phyloP scores from a whole-genome alignment of 2,888 invertebrate genomes.

The Eupithecia centaureata region DNA sequence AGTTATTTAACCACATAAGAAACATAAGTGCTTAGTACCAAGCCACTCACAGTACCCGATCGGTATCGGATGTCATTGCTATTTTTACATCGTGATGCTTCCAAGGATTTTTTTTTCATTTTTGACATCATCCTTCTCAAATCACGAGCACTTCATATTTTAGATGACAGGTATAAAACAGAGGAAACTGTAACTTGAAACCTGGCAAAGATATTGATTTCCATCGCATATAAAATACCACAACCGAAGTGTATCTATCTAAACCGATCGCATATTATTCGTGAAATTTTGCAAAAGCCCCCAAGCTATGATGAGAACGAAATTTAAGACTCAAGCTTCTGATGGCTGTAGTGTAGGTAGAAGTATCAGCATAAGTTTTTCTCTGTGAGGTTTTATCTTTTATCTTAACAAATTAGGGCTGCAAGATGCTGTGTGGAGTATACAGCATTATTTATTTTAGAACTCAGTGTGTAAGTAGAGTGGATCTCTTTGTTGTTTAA shows the following conservation, averaged over 20 bases:
- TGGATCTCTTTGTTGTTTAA: not conserved
- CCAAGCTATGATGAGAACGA: not conserved
- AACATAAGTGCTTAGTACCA: not conserved
- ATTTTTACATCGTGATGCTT: slow-evolving; percentile 19
- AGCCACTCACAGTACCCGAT: not conserved
- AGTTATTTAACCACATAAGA: not conserved
- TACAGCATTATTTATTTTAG: not conserved
- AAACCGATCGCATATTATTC: slow-evolving; percentile 10
- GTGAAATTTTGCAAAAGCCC: slow-evolving; percentile 1
- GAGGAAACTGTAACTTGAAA: slow-evolving; percentile 24
- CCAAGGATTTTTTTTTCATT: slow-evolving; percentile 14
- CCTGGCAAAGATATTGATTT: slow-evolving; percentile 21
- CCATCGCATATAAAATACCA: slow-evolving; percentile 5
- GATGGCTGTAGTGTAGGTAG: not conserved
- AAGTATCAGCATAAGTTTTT: not conserved
- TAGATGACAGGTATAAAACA: slow-evolving; percentile 14
- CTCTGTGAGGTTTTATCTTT: not conserved
- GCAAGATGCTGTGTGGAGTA: not conserved
- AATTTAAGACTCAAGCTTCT: not conserved
- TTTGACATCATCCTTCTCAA: slow-evolving; percentile 20
- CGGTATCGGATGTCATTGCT: slow-evolving; percentile 18
- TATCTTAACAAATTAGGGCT: not conserved
- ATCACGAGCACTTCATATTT: slow-evolving; percentile 13
- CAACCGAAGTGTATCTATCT: slow-evolving; percentile 11
- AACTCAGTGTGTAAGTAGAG: not conserved